A percentile compares a stretch with the other conserved stretches of the same genome.
phyloP scores from a whole-genome alignment of 2,797 vertebrate species.

The Coreius guichenoti region DNA sequence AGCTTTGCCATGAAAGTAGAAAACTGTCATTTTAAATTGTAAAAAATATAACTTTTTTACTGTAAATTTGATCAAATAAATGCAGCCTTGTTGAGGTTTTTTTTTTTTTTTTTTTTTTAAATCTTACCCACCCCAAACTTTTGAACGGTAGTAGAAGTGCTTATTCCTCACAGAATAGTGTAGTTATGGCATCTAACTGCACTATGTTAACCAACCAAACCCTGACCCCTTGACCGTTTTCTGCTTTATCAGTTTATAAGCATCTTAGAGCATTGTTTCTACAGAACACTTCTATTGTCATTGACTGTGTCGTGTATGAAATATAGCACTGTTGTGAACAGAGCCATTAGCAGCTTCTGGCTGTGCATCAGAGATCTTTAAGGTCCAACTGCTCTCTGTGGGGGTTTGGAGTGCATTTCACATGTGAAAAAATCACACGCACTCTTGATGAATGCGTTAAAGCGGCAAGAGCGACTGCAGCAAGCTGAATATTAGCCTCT shows the following conservation, averaged over 20 bases:
- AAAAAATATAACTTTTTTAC: neutral
- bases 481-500: slow-evolving; percentile 78
- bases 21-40: neutral
- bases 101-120: too few species aligned
- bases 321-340: slow-evolving; percentile 40
- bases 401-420: slow-evolving; percentile 16
- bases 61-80: neutral
- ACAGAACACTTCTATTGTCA: slow-evolving; percentile 34
- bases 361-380: slow-evolving; percentile 34
- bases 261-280: neutral
- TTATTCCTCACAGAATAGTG: neutral
- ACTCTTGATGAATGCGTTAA: slow-evolving; percentile 33
- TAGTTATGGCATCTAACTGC: neutral
- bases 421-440: slow-evolving; percentile 31
- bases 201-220: neutral
- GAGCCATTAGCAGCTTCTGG: slow-evolving; percentile 44
- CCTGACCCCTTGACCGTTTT: neutral
- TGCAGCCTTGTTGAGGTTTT: neutral
- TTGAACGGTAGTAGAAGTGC: too few species aligned
- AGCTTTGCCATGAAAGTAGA: neutral
- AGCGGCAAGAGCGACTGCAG: slow-evolving; percentile 17
- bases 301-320: slow-evolving; percentile 38
- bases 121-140: too few species aligned
- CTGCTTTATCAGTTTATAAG: slow-evolving; percentile 6
- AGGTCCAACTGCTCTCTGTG: slow-evolving; percentile 17